These are phyloP conservation scores for Melieria picta DNA, from an alignment of 2,888 invertebrate species.

Conservation along the genomic window DNA sequence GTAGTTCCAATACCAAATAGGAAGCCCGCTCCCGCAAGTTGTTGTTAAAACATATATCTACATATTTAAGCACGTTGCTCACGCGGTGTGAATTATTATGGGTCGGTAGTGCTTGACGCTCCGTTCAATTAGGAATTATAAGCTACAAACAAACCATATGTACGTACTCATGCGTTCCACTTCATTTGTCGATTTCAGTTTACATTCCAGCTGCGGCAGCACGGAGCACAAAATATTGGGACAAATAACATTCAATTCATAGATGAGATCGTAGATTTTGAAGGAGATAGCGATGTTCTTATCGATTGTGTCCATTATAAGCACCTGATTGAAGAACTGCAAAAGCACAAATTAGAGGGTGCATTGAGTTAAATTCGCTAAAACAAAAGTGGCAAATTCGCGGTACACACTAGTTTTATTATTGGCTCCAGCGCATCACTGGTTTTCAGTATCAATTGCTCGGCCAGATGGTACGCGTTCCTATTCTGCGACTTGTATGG, in stretches of 20 bases:
- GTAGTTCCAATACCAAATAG: neutral
- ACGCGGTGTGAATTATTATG: no score
- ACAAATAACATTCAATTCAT: conserved; percentile 94
- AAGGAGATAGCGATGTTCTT: conserved; percentile 80
- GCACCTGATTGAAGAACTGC: conserved; percentile 94
- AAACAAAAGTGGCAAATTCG: neutral
- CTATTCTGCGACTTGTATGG: conserved; percentile 90
- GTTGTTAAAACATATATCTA: no score
- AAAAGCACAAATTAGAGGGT: conserved; percentile 46
- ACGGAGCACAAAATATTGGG: conserved; percentile 87
- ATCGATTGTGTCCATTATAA: conserved; percentile 92
- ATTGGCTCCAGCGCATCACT: conserved; percentile 93
- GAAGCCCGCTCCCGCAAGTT: no score
- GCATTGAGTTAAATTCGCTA: neutral
- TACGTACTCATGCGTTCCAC: conserved; percentile 78
- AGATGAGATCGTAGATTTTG: conserved; percentile 94
- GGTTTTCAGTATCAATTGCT: conserved; percentile 91
- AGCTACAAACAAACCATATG: neutral
- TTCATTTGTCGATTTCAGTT: conserved; percentile 90
- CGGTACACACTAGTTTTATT: conserved; percentile 82
- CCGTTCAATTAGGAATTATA: no score
- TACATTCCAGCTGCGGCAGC: conserved; percentile 94
- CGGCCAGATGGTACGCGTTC: conserved; percentile 89
- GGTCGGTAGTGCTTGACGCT: no score
- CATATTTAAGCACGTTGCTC: no score